Conservation (phyloP, 2,888 invertebrate genomes). For the Laspeyria flexula region DNA sequence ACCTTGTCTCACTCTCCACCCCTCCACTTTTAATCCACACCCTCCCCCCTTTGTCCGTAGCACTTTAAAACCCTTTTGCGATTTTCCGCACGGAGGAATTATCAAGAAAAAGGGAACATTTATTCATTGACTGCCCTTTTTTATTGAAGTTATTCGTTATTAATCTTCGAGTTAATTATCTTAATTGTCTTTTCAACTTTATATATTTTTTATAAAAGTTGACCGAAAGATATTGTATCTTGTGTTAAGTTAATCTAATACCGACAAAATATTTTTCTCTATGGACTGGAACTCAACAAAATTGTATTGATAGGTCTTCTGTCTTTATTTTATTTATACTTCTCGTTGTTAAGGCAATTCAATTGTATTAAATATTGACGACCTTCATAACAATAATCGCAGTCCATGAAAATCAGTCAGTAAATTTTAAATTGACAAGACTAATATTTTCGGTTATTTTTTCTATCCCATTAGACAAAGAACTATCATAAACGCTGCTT, state of each 20-base stretch:
- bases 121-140: constrained; percentile 65
- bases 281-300: no score
- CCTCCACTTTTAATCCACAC: constrained; percentile 74
- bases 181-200: constrained; percentile 29
- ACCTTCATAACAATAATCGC: no score
- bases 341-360: no score
- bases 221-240: constrained; percentile 10
- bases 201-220: constrained; percentile 14
- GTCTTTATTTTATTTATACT: no score
- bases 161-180: constrained; percentile 47
- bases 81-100: constrained; percentile 77
- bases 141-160: constrained; percentile 37
- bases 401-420: no score
- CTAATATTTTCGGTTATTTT: no score
- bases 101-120: constrained; percentile 72
- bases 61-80: constrained; percentile 84
- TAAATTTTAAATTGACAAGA: no score
- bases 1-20: constrained; percentile 33
- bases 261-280: neutral
- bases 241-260: neutral
- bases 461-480: no score
- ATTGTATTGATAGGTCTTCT: no score
- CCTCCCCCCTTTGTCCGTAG: constrained; percentile 67
- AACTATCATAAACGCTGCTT: no score
- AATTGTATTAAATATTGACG: no score